Evolutionary conservation across 2,113 vertebrate genomes (phyloP).

Genomic region (Antennarius striatus): DNA sequence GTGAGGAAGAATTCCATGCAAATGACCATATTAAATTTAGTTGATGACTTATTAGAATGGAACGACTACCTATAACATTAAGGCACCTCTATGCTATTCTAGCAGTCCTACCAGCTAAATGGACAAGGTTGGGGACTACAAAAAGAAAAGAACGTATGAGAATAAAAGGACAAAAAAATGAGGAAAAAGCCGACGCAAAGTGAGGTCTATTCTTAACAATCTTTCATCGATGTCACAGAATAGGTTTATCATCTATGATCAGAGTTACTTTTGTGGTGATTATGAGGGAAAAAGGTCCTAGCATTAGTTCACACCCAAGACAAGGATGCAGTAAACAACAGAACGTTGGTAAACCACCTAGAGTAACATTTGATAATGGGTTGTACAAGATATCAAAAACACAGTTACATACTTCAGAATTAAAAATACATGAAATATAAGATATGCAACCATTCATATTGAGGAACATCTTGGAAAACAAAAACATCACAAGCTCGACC

Average conservation of each 20-base stretch:
- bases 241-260: not conserved
- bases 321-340: conserved; percentile 21
- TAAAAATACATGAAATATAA: not conserved
- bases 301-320: conserved; percentile 3
- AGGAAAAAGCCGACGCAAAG: not conserved
- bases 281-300: not conserved
- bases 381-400: not conserved
- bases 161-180: too few relatives aligned
- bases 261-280: not conserved
- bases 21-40: not conserved
- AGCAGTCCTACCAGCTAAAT: not conserved
- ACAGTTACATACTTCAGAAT: not conserved
- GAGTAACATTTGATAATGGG: not conserved
- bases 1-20: not conserved
- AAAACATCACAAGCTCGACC: not conserved
- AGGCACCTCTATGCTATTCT: not conserved
- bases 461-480: not conserved
- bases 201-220: not conserved
- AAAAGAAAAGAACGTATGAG: not conserved
- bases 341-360: not conserved
- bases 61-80: not conserved
- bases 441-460: too few relatives aligned
- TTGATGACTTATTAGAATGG: not conserved
- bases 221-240: not conserved
- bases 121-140: not conserved